Evolutionary conservation across 2,888 invertebrate species (phyloP).

Genomic region (Anarsia innoxiella): DNA sequence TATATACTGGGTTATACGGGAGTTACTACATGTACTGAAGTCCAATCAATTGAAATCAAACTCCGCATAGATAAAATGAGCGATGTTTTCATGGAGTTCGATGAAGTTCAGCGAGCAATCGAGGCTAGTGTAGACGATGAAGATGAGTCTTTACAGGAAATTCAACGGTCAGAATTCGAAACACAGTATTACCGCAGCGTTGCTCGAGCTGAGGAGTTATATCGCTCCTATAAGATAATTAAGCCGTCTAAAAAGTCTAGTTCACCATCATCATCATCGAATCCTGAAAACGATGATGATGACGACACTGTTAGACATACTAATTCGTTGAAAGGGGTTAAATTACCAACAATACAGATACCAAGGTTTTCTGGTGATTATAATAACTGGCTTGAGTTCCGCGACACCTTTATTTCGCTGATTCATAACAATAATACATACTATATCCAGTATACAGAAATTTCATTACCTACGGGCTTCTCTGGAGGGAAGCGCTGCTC

Average conservation of each 20-base stretch:
- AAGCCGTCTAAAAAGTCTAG: not conserved
- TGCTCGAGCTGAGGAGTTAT: not conserved
- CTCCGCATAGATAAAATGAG: not conserved
- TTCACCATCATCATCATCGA: not conserved
- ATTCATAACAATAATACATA: not conserved
- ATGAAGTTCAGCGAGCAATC: not conserved
- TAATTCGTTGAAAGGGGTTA: not conserved
- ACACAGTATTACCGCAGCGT: not conserved
- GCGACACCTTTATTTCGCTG: slow-evolving; percentile 1
- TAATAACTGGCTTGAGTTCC: slow-evolving; percentile 2
- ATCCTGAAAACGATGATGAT: not conserved
- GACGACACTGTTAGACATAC: not conserved
- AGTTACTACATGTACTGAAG: not conserved
- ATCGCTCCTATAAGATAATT: not conserved
- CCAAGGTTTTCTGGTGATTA: not conserved
- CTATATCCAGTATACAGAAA: slow-evolving; percentile 2
- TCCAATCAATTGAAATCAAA: not conserved
- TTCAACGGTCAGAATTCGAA: not conserved
- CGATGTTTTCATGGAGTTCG: not conserved
- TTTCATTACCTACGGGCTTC: slow-evolving; percentile 5
- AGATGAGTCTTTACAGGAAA: not conserved
- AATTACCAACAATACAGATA: slow-evolving; percentile 1
- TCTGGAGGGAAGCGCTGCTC: slow-evolving; percentile 1
- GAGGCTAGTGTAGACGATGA: not conserved
- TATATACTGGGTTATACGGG: not conserved